A percentile compares a stretch with the other conserved stretches of the same genome.
These are phyloP conservation scores for Leptoclinus maculatus DNA, from an alignment of 2,797 vertebrate species.

Conservation along the genomic window DNA sequence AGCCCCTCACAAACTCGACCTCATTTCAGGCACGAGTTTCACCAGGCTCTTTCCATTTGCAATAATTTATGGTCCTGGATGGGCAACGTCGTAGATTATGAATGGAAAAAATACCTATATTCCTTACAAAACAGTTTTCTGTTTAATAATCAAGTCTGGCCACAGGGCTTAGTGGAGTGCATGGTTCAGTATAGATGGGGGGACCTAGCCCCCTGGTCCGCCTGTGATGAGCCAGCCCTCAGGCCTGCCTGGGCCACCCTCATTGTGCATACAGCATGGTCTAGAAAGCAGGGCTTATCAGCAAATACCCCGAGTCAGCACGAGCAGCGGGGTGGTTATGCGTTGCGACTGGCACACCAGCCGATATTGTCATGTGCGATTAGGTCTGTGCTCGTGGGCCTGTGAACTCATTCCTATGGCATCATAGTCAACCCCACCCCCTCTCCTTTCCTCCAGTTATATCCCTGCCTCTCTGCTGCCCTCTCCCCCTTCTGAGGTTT, in stretches of 20 bases:
- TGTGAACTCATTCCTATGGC: slow-evolving; percentile 83
- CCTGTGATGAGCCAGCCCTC: slow-evolving; percentile 67
- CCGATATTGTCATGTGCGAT: slow-evolving; percentile 85
- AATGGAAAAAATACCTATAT: slow-evolving; percentile 55
- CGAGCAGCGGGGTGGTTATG: slow-evolving; percentile 76
- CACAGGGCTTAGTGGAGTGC: slow-evolving; percentile 51
- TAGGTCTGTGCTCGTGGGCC: slow-evolving; percentile 79
- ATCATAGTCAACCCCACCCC: slow-evolving; percentile 69
- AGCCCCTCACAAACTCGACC: slow-evolving; percentile 31
- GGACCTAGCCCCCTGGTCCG: slow-evolving; percentile 34
- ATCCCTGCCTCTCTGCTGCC: slow-evolving; percentile 59
- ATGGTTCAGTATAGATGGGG: slow-evolving; percentile 47
- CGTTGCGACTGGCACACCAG: slow-evolving; percentile 83
- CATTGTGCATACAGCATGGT: slow-evolving; percentile 79
- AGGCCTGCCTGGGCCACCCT: slow-evolving; percentile 71
- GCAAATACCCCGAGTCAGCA: slow-evolving; percentile 81
- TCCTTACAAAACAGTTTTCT: slow-evolving; percentile 59
- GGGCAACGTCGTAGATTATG: slow-evolving; percentile 57
- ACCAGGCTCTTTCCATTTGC: slow-evolving; percentile 49
- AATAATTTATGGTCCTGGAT: slow-evolving; percentile 59
- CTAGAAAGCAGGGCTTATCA: slow-evolving; percentile 82
- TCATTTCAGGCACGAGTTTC: slow-evolving; percentile 53
- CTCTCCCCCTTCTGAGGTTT: slow-evolving; percentile 46
- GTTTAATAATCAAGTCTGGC: slow-evolving; percentile 69
- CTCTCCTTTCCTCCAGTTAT: slow-evolving; percentile 60